phyloP scores from a whole-genome alignment of 2,113 vertebrate genomes.

The Ranitomeya variabilis region DNA sequence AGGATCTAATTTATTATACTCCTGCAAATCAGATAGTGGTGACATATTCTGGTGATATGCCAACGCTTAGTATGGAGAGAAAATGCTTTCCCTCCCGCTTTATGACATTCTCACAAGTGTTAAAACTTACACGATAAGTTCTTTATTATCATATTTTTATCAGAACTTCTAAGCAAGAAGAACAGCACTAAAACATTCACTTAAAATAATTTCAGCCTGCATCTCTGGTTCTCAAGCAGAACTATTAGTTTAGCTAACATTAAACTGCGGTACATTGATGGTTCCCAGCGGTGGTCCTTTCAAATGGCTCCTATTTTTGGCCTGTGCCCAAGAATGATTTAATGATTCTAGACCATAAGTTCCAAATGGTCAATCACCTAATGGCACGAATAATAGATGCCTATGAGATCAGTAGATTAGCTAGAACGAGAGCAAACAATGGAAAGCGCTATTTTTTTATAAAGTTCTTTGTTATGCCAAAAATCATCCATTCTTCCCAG shows the following conservation, averaged over 20 bases:
- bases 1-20: neutral
- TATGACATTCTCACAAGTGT: neutral
- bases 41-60: neutral
- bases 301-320: slow-evolving; percentile 55
- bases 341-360: slow-evolving; percentile 51
- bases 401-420: slow-evolving; percentile 54
- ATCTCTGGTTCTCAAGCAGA: slow-evolving; percentile 29
- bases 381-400: slow-evolving; percentile 56
- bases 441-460: slow-evolving; percentile 44
- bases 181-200: slow-evolving; percentile 45
- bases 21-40: neutral
- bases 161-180: slow-evolving; percentile 33
- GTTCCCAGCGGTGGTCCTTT: slow-evolving; percentile 51
- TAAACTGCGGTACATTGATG: slow-evolving; percentile 55
- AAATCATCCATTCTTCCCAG: slow-evolving; percentile 15
- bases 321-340: slow-evolving; percentile 54
- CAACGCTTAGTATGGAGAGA: neutral
- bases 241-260: slow-evolving; percentile 56
- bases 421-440: slow-evolving; percentile 22
- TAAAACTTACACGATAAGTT: neutral
- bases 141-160: slow-evolving; percentile 5
- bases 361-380: slow-evolving; percentile 58
- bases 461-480: slow-evolving; percentile 41
- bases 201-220: slow-evolving; percentile 52
- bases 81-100: neutral